phyloP scores from a whole-genome alignment of 2,797 vertebrate genomes.

The Pangasius larnaudii region DNA sequence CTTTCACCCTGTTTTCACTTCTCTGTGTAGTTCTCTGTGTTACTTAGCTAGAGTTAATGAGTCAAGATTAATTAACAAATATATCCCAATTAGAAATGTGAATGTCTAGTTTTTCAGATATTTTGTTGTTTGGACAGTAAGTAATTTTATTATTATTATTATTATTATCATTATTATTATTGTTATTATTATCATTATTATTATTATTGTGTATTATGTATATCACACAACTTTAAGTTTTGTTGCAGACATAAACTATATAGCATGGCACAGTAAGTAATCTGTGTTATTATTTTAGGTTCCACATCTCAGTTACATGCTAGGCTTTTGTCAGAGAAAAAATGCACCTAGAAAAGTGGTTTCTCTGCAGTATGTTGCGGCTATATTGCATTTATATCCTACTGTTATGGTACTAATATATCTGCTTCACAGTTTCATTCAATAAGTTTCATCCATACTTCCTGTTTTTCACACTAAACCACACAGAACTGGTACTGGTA shows the following conservation, averaged over 20 bases:
- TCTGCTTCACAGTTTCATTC: not conserved
- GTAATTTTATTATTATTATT: not conserved
- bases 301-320: not conserved
- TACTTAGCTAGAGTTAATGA: not conserved
- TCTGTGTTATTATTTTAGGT: conserved; percentile 8
- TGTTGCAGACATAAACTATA: not conserved
- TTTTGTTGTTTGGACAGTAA: not conserved
- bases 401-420: conserved; percentile 1
- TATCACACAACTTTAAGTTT: not conserved
- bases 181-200: not conserved
- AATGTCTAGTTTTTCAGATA: not conserved
- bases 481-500: not conserved
- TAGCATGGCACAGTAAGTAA: not conserved
- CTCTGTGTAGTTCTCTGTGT: not conserved
- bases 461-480: not conserved
- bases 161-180: not conserved
- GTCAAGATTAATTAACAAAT: not conserved
- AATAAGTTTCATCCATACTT: not conserved
- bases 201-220: not conserved
- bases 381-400: not conserved
- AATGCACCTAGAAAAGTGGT: not conserved
- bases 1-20: not conserved
- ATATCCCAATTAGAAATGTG: not conserved
- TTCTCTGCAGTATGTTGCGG: not conserved
- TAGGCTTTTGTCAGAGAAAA: not conserved